Evolutionary conservation across 2,888 invertebrate species (phyloP), one percentile per base, ranked within the genome.

Genomic region (Neoascia interrupta): DNA sequence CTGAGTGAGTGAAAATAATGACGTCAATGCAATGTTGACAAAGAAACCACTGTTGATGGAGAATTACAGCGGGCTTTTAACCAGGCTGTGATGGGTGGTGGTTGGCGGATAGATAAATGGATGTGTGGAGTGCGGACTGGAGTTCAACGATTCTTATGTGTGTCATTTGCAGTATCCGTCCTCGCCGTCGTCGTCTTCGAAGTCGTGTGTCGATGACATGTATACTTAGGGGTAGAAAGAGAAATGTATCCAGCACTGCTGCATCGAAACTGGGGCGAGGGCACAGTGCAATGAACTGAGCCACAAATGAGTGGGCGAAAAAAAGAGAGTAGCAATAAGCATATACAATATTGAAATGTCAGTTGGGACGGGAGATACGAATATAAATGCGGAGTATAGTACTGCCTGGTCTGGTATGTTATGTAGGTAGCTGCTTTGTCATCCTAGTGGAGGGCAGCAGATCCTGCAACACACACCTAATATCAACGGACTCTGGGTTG

Each of bases 231-330:
- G 74, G 74, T 80, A 73, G 68, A 73, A 73, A 79, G 61, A 68
- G 61, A 68, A 74, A 53, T 28, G 11, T 49, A 23, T 53, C 18
- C 19, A 41, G n/a, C 4, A 58, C 53, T 54, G 37, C 28, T 61
- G 81, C 68, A 68, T 49, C 45, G 70, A 85, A 87, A 84, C 85
- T 84, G 84, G 86, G 87, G 86, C 87, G 87, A 87, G 87, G 87
- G 86, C 87, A 87, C 84, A 86, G 88, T 85, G 86, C 88, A 87
- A 86, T 86, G 87, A 88, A 87, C 87, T 86, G 84, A 81, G 81
- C 58, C 73, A 58, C 26, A 56, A 74, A 63, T 41, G 49, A 47
- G 53, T 43, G 16, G 31, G 41, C 16, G 23, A 18, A 28, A 8
- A 61, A 10, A 31, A 13, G 31, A 15, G 11, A 81, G 8, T 31